Conservation (phyloP, 2,113 vertebrate genomes). For the Chloropsis hardwickii region DNA sequence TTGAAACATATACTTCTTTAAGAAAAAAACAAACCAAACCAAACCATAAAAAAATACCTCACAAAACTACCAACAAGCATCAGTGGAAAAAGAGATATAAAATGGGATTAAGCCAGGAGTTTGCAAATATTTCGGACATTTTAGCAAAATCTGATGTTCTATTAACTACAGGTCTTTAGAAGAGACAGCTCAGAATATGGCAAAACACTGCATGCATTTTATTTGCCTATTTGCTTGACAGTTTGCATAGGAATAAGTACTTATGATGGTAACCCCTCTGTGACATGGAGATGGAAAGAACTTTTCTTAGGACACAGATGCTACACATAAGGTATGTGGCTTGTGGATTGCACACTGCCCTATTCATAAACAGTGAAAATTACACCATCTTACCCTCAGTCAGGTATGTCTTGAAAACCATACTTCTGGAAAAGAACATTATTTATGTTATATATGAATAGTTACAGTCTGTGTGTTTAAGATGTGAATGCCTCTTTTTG, state of each 20-base stretch:
- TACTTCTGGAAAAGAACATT: slow-evolving; percentile 51
- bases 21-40: background rate
- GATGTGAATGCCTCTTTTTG: slow-evolving; percentile 40
- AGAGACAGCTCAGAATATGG: background rate
- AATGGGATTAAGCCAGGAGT: background rate
- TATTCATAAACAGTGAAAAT: slow-evolving; percentile 51
- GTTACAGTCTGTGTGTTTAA: slow-evolving; percentile 30
- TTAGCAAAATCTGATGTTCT: background rate
- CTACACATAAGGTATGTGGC: slow-evolving; percentile 21
- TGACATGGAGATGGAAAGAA: background rate
- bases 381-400: slow-evolving; percentile 23
- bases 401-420: slow-evolving; percentile 40
- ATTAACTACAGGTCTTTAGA: background rate
- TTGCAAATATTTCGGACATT: background rate
- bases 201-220: background rate
- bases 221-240: background rate
- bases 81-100: background rate
- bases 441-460: slow-evolving; percentile 58
- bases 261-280: background rate
- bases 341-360: slow-evolving; percentile 34
- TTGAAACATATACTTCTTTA: background rate
- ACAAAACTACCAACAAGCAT: background rate
- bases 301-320: slow-evolving; percentile 32
- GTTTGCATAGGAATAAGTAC: background rate
- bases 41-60: background rate